phyloP scores from a whole-genome alignment of 2,113 vertebrate genomes.

The Megaleporinus macrocephalus region DNA sequence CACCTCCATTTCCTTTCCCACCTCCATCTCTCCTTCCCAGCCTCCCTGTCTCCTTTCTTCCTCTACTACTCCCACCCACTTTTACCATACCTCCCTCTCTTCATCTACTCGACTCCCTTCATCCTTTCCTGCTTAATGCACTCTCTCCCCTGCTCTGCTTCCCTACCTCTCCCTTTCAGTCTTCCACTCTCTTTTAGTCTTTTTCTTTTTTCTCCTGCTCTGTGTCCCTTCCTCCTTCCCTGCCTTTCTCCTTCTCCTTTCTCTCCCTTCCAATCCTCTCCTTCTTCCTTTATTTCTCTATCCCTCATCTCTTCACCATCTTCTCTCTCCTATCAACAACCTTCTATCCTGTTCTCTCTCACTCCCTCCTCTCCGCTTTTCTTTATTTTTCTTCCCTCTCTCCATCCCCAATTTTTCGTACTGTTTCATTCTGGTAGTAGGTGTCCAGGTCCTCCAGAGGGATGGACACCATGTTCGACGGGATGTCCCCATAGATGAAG shows the following conservation, averaged over 20 bases:
- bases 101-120: background rate
- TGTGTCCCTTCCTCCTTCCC: background rate
- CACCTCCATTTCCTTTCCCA: background rate
- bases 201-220: background rate
- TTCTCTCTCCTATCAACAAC: background rate
- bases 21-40: too few relatives aligned
- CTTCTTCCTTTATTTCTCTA: background rate
- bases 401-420: constrained; percentile 53
- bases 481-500: constrained; percentile 95
- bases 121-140: background rate
- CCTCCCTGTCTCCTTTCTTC: too few relatives aligned
- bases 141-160: background rate
- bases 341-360: background rate
- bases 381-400: background rate
- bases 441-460: constrained; percentile 96
- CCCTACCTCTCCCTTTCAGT: background rate
- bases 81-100: background rate
- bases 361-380: background rate
- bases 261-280: too few relatives aligned
- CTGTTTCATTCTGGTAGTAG: constrained; percentile 95
- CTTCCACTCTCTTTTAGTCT: background rate
- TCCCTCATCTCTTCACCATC: background rate
- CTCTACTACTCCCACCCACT: background rate
- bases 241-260: background rate
- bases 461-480: constrained; percentile 88